Base-by-base conservation (phyloP, 1,140 invertebrate genomes). In the Pseudomyrmex cubaensis region DNA sequence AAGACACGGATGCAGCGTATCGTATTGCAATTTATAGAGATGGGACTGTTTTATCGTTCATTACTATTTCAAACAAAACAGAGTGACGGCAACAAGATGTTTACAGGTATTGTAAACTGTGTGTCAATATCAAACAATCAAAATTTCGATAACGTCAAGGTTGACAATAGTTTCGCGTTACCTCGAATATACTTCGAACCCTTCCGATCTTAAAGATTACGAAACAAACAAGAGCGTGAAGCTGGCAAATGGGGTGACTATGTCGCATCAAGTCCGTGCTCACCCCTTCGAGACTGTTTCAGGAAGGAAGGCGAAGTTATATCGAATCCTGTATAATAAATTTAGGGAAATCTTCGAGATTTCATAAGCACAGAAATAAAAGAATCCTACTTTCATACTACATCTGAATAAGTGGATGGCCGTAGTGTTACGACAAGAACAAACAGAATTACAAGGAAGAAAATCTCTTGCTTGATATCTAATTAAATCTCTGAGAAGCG, bases 121-220 rank as follows among this genome's bases (percentile, higher is more conserved):
- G 13, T 1, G 0, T 35, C n/a, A 5, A 10, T 4, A 25, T 13
- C 3, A 35, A 50, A 50, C 8, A 9, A 12, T 50, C 0, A 0
- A 17, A 50, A 72, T 59, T 72, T 72, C 12, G 15, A 35, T 15
- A 44, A 70, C 12, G 35, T 25, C 50, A 15, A 66, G 50, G 0
- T 22, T 61, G 92, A 92, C 92, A 93, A 93, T 91, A 93, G 78
- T 89, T 94, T 90, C 82, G 20, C 91, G 17, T 88, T 73, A 82
- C 7, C 12, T 35, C 57, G 63, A 75, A 70, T 89, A 70, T 89
- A 85, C 87, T 85, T 87, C 87, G 69, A 92, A 94, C 92, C 92
- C 93, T 93, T 93, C 82, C 92, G 92, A 94, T 94, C 93, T 94
- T 94, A 94, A 94, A 94, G 93, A 94, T 94, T 94, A 94, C 91